These are phyloP conservation scores for Dicrurus megarhynchus DNA, from an alignment of 2,113 vertebrate species.

Conservation along the genomic window DNA sequence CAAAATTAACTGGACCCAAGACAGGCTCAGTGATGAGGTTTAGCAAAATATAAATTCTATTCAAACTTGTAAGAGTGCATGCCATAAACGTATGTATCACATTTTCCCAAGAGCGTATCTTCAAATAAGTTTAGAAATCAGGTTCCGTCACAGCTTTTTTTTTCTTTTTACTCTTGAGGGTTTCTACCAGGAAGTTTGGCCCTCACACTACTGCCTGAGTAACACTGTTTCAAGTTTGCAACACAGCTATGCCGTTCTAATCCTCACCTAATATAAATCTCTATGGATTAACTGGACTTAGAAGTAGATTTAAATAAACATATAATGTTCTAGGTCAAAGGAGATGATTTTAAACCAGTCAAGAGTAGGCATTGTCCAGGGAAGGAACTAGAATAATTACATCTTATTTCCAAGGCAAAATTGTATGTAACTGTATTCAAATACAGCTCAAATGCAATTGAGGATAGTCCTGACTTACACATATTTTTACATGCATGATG, in stretches of 20 bases:
- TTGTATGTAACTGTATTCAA: neutral
- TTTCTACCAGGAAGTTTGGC: neutral
- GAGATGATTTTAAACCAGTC: neutral
- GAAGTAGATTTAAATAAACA: neutral
- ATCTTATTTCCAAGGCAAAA: neutral
- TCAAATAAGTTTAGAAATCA: neutral
- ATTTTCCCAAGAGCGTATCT: neutral
- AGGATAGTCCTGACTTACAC: neutral
- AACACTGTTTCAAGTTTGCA: neutral
- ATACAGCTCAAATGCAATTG: neutral
- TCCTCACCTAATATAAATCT: neutral
- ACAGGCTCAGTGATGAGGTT: neutral
- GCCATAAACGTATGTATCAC: neutral
- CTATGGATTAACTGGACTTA: neutral
- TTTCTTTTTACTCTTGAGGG: neutral
- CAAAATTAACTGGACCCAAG: neutral
- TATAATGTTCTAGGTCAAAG: neutral
- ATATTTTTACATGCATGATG: neutral
- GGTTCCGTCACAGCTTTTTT: neutral
- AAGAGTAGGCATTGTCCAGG: neutral
- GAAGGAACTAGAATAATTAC: neutral
- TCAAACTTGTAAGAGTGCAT: neutral
- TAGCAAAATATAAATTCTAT: neutral
- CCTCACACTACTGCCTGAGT: neutral
- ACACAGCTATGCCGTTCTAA: neutral